Base-by-base conservation (phyloP, 1,140 invertebrate species). In the Halictus rubicundus region DNA sequence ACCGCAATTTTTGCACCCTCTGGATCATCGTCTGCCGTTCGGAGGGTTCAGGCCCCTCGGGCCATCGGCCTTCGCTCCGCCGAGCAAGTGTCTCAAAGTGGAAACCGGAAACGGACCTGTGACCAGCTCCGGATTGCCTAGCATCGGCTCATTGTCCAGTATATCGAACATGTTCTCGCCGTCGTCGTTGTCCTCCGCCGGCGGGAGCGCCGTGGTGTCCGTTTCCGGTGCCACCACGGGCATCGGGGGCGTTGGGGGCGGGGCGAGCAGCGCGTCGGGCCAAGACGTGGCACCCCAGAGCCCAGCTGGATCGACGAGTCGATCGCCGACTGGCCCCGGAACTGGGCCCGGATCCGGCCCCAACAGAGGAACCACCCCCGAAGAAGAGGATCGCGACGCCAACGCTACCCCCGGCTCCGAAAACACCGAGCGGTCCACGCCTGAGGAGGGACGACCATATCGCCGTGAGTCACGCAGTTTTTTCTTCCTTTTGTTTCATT, bases 371-470 rank as follows among this genome's bases (percentile, higher is more conserved):
- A 89, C 89, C 4, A 89, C 92, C 0, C 90, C 91, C 16, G 93
- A 92, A 52, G 92, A 93, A 25, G 93, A 94, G 69, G 94, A 94
- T 37, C 90, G 93, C 8, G 94, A 94, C 12, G 89, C 92, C 14
- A 94, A 94, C 61, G 93, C 92, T 1, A 94, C 94, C 0, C 94
- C 94, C 0, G 92, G 93, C 8, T 94, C 94, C 19, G 94, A 94
- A 63, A 93, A 93, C 71, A 94, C 94, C 23, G 94, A 94, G 68
- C 88, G 94, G 21, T 94, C 94, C 16, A 94, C 93, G 14, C 94
- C 94, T 0, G 94, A 94, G 82, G 94, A 94, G 78, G 91, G 93
- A 86, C 91, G 93, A 71, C 93, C 93, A 14, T 94, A 93, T 73
- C 91, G 93, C 93, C 93, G 94, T 94, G 83, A 94, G 93, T 94